Evolutionary conservation across 2,888 invertebrate species (phyloP).

Genomic region (Allygus modestus): DNA sequence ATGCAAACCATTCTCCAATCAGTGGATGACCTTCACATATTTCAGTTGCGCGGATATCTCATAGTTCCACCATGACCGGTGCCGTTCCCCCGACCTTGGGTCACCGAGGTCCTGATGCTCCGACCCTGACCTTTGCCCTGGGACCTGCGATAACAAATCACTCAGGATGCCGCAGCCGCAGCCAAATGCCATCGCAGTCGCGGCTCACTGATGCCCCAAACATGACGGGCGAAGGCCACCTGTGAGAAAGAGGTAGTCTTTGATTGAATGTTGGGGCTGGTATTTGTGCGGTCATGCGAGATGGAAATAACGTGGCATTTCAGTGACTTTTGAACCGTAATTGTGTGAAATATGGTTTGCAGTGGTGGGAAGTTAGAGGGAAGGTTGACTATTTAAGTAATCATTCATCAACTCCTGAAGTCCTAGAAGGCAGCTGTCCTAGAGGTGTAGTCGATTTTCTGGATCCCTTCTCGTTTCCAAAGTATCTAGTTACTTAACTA

Average conservation of each 20-base stretch:
- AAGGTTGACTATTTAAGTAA: too few species aligned
- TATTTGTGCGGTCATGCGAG: too few species aligned
- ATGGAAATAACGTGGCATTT: constrained; percentile 12
- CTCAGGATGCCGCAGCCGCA: not conserved
- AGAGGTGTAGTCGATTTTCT: too few species aligned
- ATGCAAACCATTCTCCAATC: too few species aligned
- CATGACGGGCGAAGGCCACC: not conserved
- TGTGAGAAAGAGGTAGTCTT: constrained; percentile 24
- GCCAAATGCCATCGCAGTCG: constrained; percentile 7
- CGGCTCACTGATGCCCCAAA: not conserved
- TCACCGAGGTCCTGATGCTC: not conserved
- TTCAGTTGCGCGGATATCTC: too few species aligned
- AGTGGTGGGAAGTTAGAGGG: not conserved
- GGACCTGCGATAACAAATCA: constrained; percentile 25
- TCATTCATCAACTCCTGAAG: too few species aligned
- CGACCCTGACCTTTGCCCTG: constrained; percentile 9
- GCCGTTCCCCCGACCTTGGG: not conserved
- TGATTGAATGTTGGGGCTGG: constrained; percentile 4
- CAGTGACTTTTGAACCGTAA: constrained; percentile 10
- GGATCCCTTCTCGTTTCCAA: too few species aligned
- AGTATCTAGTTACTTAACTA: too few species aligned
- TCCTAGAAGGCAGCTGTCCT: too few species aligned
- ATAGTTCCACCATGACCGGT: not conserved
- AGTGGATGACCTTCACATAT: too few species aligned
- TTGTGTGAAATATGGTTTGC: not conserved